Conservation (phyloP, 2,113 vertebrate genomes). For the Syrmaticus mikado region DNA sequence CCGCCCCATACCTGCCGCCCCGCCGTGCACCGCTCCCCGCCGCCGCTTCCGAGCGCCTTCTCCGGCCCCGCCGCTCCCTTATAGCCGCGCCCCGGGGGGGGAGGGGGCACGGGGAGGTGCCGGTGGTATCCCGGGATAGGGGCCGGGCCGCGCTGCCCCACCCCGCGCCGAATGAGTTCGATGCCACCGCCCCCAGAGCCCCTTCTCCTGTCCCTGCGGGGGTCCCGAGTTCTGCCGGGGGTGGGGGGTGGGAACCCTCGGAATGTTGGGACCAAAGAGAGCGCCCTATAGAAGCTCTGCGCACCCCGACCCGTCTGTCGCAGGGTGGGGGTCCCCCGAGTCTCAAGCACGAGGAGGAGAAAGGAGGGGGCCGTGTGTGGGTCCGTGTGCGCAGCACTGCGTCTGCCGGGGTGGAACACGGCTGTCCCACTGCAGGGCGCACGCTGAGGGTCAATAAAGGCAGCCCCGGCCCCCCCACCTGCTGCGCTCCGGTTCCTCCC, state of each 20-base stretch:
- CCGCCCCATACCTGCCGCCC: not conserved
- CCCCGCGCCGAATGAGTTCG: not conserved
- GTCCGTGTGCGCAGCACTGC: not conserved
- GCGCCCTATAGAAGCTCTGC: not conserved
- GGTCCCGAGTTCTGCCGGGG: not conserved
- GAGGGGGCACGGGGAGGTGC: no score
- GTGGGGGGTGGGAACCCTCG: not conserved
- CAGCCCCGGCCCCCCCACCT: fast-evolving
- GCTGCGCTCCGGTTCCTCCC: fast-evolving
- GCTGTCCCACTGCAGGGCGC: fast-evolving
- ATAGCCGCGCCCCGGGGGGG: constrained; percentile 2
- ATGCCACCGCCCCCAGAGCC: not conserved
- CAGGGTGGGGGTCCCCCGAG: fast-evolving
- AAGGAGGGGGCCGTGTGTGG: not conserved
- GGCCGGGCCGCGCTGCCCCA: not conserved
- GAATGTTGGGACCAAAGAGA: not conserved
- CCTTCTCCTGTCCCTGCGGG: not conserved
- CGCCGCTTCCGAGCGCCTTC: not conserved
- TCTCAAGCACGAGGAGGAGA: not conserved
- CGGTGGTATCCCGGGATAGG: not conserved
- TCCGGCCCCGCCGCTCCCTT: constrained; percentile 11
- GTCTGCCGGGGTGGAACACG: no score
- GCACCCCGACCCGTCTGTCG: no score
- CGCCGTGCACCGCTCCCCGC: not conserved
- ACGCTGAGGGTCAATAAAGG: fast-evolving